Base-by-base conservation (phyloP, 1,140 invertebrate genomes). In the Aphaenogaster ashmeadi region DNA sequence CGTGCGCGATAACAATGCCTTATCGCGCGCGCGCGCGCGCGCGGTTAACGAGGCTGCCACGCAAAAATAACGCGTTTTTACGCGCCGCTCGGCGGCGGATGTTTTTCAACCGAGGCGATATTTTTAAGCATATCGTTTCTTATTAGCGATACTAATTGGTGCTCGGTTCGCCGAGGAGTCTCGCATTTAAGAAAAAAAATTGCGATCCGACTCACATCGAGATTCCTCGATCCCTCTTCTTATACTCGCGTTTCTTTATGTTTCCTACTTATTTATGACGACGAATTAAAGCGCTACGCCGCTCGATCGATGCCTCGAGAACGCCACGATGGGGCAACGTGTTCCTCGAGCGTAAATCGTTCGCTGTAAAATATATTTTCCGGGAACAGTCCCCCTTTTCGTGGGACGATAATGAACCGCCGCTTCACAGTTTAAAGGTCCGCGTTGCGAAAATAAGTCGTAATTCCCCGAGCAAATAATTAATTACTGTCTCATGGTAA, bases 91-190 rank as follows among this genome's bases (percentile, higher is more conserved):
- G 52, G 7, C 52, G 58, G 62, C 62, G 66, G 8, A 75, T 75
- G 69, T 84, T 74, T 84, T 75, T 36, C 21, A n/a, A 56, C 15
- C 80, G 27, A 27, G 21, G 7, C 41, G 18, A 84, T 84, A 84
- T 75, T 71, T 66, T 83, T 52, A 84, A 58, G 80, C 54, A 18
- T 62, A 83, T 74, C 52, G 13, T 50, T 60, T 60, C 54, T 74
- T 60, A 84, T 84, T 84, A 84, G 54, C 54, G 69, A 47, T 36
- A 74, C 41, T 84, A 84, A 84, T 84, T 75, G 69, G 67, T 27
- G 41, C 6, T 18, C 4, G 2, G 66, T 36, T 38, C 2, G 21
- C 15, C 11, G 21, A 4, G 13, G 5, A 75, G 54, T 21, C 11
- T 50, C 13, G 41, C 41, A 13, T 38, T 50, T 36, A 1, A 52